These are phyloP conservation scores for Capitulum mitella DNA, from an alignment of 2,888 invertebrate species.

Conservation along the genomic window DNA sequence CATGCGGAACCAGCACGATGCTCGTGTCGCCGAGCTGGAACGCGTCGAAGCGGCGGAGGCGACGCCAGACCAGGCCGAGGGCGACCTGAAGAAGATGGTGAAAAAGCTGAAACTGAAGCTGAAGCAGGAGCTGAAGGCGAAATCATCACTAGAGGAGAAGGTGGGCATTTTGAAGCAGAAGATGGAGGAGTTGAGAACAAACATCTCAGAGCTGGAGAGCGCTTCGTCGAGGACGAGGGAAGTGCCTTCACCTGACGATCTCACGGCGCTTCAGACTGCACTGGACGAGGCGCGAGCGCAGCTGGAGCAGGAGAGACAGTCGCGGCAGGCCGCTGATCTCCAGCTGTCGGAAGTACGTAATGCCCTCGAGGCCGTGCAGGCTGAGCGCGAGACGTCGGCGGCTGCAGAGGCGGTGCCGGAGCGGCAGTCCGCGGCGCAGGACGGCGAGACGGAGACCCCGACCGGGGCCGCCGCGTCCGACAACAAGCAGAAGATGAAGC, in stretches of 20 bases:
- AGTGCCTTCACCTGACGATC: neutral
- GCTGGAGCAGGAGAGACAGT: neutral
- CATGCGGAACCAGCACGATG: constrained; percentile 32
- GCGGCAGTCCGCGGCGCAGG: neutral
- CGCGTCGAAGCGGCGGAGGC: constrained; percentile 63
- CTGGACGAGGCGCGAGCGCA: neutral
- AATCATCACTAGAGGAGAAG: constrained; percentile 54
- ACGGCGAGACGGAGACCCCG: neutral
- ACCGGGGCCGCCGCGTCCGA: neutral
- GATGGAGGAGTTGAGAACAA: neutral
- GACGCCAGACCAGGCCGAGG: constrained; percentile 1
- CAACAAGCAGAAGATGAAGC: neutral
- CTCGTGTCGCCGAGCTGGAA: constrained; percentile 66
- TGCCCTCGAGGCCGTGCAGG: neutral
- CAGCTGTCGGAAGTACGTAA: neutral
- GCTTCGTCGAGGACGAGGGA: neutral
- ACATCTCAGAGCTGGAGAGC: neutral
- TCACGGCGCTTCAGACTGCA: neutral
- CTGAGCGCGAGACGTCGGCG: too few species aligned
- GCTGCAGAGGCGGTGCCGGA: neutral
- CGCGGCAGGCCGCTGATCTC: neutral
- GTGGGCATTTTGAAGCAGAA: neutral
- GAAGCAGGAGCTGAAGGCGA: constrained; percentile 53
- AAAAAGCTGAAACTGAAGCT: constrained; percentile 37
- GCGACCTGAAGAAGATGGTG: constrained; percentile 35